Evolutionary conservation across 2,888 invertebrate genomes (phyloP), one percentile per base, ranked within the genome.

Genomic region (Mythimna pallens): DNA sequence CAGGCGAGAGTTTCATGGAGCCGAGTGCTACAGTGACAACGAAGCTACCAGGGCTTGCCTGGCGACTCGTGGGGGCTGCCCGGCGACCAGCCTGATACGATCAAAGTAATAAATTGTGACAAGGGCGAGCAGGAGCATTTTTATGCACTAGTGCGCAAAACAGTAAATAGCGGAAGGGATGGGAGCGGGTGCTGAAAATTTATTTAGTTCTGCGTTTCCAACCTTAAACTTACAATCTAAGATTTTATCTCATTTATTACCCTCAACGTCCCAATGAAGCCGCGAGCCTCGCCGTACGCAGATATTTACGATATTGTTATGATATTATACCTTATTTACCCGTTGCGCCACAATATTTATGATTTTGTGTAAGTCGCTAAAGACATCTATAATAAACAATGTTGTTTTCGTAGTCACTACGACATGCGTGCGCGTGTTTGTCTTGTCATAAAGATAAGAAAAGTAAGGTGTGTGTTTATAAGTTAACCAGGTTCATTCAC

Each of bases 301-400:
- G 17, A 40, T 61, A 64, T 73, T 74, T n/a, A 74, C 34, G 68
- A 76, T 50, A 76, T n/a, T 43, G 30, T 34, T 40, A 65, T 25
- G 22, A 71, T 72, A n/a, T n/a, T 9, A 6, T 30, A 36, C n/a
- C 20, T 10, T 66, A 62, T 63, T 30, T 17, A 30, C 36, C 22
- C 59, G 25, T 64, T 61, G 61, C 69, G 20, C 30, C 17, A 54
- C 52, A 50, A 12, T 17, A 22, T 67, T 70, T 80, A 80, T 75
- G 61, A 22, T 65, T 76, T 76, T 81, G 63, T 81, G 81, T 64
- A 81, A 79, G 54, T 30, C 36, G 20, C 14, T 9, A 12, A 34
- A 14, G 50, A 76, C 47, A 47, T 47, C 2, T 47, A 47, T 5
- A 20, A 47, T 59, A 81, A 81, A 59, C 62, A 70, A 47, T 40